These are phyloP conservation scores for Conomelus anceps DNA, from an alignment of 2,888 invertebrate genomes.

Conservation along the genomic window DNA sequence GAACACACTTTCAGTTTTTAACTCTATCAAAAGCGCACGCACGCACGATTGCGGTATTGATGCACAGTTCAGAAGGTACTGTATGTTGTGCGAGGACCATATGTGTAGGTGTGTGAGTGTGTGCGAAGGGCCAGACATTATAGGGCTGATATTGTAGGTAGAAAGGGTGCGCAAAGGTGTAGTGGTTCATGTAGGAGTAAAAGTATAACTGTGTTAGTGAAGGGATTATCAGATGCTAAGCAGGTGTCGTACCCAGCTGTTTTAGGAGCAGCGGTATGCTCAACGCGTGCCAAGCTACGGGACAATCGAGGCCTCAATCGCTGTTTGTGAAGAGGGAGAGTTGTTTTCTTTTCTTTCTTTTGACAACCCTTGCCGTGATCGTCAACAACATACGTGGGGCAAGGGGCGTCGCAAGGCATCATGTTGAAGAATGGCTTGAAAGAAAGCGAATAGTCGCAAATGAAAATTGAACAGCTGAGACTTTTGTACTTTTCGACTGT, in stretches of 20 bases:
- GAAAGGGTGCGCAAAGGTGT: not conserved
- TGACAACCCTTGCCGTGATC: not conserved
- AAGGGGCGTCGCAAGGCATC: not conserved
- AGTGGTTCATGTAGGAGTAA: not conserved
- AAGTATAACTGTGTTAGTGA: not conserved
- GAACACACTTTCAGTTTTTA: not conserved
- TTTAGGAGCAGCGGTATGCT: not conserved
- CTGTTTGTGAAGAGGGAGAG: not conserved
- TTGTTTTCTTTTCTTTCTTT: not conserved
- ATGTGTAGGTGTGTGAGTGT: not conserved
- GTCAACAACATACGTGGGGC: not conserved
- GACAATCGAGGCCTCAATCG: not conserved
- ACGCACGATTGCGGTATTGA: not conserved
- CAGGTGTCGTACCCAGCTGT: not conserved
- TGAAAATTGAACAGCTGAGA: not conserved
- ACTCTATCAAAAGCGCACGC: not conserved
- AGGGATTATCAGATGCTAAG: not conserved
- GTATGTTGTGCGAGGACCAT: too few relatives aligned
- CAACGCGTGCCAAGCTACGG: not conserved
- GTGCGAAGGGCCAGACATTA: not conserved
- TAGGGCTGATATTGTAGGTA: not conserved
- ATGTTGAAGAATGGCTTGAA: not conserved
- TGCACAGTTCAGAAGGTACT: too few relatives aligned
- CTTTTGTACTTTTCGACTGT: not conserved
- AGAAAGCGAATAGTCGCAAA: not conserved